phyloP scores from a whole-genome alignment of 2,797 vertebrate species.

The Manis pentadactyla region DNA sequence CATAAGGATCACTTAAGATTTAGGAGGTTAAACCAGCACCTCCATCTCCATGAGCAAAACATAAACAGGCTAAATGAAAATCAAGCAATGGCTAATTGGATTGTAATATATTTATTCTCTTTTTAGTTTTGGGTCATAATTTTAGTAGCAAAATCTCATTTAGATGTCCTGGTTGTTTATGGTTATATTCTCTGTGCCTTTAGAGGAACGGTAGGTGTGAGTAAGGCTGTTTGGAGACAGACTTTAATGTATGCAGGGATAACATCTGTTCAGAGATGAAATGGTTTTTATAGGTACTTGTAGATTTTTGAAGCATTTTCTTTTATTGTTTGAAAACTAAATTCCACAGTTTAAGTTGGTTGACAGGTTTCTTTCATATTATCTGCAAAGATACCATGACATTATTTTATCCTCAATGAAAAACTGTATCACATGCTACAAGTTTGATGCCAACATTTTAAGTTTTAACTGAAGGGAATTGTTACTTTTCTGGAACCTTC shows the following conservation, averaged over 20 bases:
- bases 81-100: not conserved
- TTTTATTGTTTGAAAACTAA: not conserved
- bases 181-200: not conserved
- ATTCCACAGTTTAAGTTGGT: not conserved
- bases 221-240: not conserved
- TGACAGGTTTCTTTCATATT: not conserved
- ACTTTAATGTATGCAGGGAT: not conserved
- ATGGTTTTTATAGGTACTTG: not conserved
- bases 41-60: not conserved
- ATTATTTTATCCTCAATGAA: not conserved
- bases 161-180: not conserved
- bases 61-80: not conserved
- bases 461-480: not conserved
- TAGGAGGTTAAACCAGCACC: not conserved
- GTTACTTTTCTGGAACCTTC: not conserved
- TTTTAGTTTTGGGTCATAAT: not conserved
- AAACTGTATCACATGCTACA: not conserved
- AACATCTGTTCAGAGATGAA: not conserved
- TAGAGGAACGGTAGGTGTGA: not conserved
- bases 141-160: not conserved
- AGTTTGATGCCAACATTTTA: not conserved
- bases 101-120: not conserved
- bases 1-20: constrained; percentile 14
- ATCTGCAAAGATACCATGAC: not conserved
- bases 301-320: not conserved